These are phyloP conservation scores for Chrysemys picta DNA, from an alignment of 2,113 vertebrate species.

Conservation along the genomic window DNA sequence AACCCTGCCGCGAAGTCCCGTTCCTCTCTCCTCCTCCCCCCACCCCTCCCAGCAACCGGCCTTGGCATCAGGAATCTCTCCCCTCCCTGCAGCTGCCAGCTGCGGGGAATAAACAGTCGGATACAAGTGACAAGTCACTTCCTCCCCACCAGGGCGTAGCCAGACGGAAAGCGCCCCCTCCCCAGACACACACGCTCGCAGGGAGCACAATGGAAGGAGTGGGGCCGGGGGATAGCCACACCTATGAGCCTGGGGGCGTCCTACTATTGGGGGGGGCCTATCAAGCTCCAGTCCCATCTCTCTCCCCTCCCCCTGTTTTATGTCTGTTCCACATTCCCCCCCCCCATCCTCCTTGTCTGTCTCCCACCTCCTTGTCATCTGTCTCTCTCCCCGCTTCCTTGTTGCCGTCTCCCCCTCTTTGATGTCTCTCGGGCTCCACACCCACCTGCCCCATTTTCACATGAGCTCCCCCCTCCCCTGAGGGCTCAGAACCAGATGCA, in stretches of 20 bases:
- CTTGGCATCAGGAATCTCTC: background rate
- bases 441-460: background rate
- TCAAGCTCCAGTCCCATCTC: background rate
- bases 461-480: background rate
- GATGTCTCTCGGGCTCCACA: background rate
- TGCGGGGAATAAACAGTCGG: background rate
- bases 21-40: background rate
- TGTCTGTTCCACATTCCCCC: background rate
- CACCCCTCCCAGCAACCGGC: fast-evolving
- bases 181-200: background rate
- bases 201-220: background rate
- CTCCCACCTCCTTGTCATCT: background rate
- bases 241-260: background rate
- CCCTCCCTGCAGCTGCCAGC: background rate
- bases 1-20: background rate
- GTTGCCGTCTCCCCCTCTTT: background rate
- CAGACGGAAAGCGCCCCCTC: fast-evolving
- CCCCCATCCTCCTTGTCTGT: background rate
- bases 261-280: background rate
- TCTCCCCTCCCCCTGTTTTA: background rate
- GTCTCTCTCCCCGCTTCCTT: background rate
- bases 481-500: background rate
- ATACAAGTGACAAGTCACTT: background rate
- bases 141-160: fast-evolving
- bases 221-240: background rate